A percentile compares a stretch with the other conserved stretches of the same genome.
Evolutionary conservation across 2,888 invertebrate species (phyloP).

Genomic region (Lithophane leautieri): DNA sequence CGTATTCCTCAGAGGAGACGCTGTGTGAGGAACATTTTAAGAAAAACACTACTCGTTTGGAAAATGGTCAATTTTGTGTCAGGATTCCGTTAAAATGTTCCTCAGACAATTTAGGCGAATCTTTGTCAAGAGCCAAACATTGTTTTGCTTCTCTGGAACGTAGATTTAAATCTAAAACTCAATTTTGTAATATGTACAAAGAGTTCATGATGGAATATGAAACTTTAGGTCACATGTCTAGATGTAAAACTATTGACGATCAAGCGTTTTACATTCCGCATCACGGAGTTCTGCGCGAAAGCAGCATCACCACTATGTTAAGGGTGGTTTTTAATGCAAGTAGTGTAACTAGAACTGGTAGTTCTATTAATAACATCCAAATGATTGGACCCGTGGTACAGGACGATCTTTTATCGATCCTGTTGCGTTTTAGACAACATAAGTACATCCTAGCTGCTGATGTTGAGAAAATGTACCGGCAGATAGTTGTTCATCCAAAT

Average conservation of each 20-base stretch:
- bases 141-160: conserved; percentile 2
- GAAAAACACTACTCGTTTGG: neutral
- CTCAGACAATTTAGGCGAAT: neutral
- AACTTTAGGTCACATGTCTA: neutral
- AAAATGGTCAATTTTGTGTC: neutral
- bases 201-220: neutral
- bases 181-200: neutral
- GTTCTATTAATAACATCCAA: neutral
- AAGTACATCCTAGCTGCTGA: neutral
- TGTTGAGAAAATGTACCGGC: neutral
- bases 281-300: neutral
- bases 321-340: neutral
- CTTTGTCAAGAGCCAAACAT: neutral
- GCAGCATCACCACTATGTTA: neutral
- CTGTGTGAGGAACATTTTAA: neutral
- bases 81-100: neutral
- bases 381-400: neutral
- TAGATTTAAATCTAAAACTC: neutral
- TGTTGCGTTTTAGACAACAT: conserved; percentile 3
- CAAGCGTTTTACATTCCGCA: neutral
- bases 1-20: neutral
- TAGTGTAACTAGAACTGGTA: neutral
- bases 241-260: neutral
- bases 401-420: neutral
- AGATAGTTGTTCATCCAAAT: neutral